Evolutionary conservation across 2,888 invertebrate species (phyloP).

Genomic region (Orchestes rusci): DNA sequence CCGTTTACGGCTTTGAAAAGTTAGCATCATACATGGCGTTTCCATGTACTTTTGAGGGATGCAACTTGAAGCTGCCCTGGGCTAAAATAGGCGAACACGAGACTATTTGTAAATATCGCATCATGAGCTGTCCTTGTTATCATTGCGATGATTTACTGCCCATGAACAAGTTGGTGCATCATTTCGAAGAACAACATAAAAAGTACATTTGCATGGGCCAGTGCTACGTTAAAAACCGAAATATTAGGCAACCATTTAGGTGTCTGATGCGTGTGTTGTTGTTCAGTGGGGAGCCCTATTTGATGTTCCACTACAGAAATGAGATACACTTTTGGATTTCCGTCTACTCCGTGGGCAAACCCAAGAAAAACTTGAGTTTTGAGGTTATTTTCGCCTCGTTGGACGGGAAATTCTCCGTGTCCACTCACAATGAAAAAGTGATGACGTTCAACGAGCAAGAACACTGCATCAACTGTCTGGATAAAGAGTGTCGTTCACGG

Average conservation of each 20-base stretch:
- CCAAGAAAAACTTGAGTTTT: conserved; percentile 10
- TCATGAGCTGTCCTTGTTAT: conserved; percentile 22
- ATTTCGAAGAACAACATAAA: conserved; percentile 19
- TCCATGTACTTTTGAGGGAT: conserved; percentile 18
- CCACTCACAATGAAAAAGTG: conserved; percentile 7
- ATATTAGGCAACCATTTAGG: conserved; percentile 13
- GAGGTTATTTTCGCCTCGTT: conserved; percentile 10
- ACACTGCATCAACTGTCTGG: conserved; percentile 17
- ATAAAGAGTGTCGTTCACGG: conserved; percentile 11
- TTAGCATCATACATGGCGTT: conserved; percentile 16
- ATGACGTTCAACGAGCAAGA: conserved; percentile 17
- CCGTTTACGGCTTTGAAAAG: conserved; percentile 17
- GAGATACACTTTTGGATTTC: conserved; percentile 9
- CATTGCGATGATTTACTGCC: conserved; percentile 16
- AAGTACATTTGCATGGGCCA: conserved; percentile 12
- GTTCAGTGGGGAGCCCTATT: conserved; percentile 7
- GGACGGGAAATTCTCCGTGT: conserved; percentile 14
- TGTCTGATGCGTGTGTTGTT: conserved; percentile 12
- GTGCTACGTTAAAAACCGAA: conserved; percentile 12
- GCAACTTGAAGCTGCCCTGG: conserved; percentile 15
- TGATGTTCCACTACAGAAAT: conserved; percentile 16
- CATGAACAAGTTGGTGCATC: conserved; percentile 12
- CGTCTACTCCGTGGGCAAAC: conserved; percentile 12
- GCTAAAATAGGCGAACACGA: conserved; percentile 17
- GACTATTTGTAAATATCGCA: conserved; percentile 12